These are phyloP conservation scores for Rotaria macrura DNA, from an alignment of 2,888 invertebrate species.

Conservation along the genomic window DNA sequence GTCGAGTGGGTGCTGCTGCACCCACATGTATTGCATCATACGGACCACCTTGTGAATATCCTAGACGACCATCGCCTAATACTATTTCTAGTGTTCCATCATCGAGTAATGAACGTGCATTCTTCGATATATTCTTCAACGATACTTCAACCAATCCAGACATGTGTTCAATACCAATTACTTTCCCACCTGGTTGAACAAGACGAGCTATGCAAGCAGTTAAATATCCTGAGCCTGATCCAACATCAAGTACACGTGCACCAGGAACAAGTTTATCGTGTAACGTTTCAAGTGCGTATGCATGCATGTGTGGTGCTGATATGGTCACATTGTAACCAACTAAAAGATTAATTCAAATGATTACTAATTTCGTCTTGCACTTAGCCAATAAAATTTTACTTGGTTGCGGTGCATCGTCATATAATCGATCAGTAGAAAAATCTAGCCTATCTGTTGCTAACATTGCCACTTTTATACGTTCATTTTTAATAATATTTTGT, in stretches of 20 bases:
- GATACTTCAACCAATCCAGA: slow-evolving; percentile 56
- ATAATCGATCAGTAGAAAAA: slow-evolving; percentile 36
- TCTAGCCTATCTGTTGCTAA: slow-evolving; percentile 45
- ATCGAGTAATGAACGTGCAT: background rate
- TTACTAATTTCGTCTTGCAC: background rate
- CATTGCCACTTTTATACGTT: slow-evolving; percentile 44
- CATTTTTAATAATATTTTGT: slow-evolving; percentile 43
- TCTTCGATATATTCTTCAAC: slow-evolving; percentile 59
- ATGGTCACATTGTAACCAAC: slow-evolving; percentile 30
- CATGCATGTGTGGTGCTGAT: slow-evolving; percentile 39
- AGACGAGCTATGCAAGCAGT: slow-evolving; percentile 50
- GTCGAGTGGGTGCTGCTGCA: slow-evolving; percentile 49
- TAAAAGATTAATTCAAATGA: background rate
- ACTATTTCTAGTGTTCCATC: background rate
- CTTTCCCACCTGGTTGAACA: slow-evolving; percentile 45
- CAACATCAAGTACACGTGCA: slow-evolving; percentile 53
- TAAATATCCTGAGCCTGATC: slow-evolving; percentile 51
- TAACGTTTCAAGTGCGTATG: slow-evolving; percentile 49
- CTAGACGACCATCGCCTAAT: slow-evolving; percentile 47
- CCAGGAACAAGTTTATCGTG: slow-evolving; percentile 45
- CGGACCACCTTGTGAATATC: slow-evolving; percentile 43
- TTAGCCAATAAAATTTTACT: background rate
- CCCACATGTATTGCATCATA: slow-evolving; percentile 52
- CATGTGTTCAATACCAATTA: slow-evolving; percentile 51
- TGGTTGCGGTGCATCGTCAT: slow-evolving; percentile 28